phyloP scores from a whole-genome alignment of 2,888 invertebrate species.

The Lasioglossum pauxillum region DNA sequence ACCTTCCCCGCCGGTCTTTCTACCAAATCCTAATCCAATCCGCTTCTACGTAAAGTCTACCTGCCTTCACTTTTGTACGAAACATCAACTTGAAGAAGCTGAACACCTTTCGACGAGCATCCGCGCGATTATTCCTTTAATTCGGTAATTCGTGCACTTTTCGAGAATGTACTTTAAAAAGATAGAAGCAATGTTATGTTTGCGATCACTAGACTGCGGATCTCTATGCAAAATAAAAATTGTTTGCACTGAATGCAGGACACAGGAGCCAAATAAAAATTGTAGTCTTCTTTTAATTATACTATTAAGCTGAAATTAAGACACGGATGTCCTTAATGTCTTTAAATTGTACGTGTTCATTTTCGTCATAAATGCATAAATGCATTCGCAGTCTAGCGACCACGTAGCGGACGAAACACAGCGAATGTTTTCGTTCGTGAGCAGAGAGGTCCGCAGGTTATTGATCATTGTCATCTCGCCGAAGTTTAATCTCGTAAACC shows the following conservation, averaged over 20 bases:
- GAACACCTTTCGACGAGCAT: conserved; percentile 32
- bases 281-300: too few species aligned
- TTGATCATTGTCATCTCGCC: background rate
- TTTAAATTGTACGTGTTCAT: too few species aligned
- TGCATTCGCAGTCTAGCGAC: too few species aligned
- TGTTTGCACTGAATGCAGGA: too few species aligned
- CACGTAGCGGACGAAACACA: background rate
- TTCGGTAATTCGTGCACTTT: background rate
- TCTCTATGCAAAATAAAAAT: too few species aligned
- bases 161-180: too few species aligned
- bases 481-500: conserved; percentile 19
- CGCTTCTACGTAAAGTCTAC: conserved; percentile 59
- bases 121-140: conserved; percentile 9
- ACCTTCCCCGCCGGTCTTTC: conserved; percentile 66
- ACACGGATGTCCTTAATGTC: too few species aligned
- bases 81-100: conserved; percentile 43
- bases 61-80: conserved; percentile 58
- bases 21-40: conserved; percentile 76
- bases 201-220: background rate
- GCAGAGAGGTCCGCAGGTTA: background rate
- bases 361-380: too few species aligned
- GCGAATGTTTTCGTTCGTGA: background rate
- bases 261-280: too few species aligned
- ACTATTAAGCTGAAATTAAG: too few species aligned
- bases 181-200: background rate